These are phyloP conservation scores for Nomada ruficornis DNA, from an alignment of 2,888 invertebrate species.

Conservation along the genomic window DNA sequence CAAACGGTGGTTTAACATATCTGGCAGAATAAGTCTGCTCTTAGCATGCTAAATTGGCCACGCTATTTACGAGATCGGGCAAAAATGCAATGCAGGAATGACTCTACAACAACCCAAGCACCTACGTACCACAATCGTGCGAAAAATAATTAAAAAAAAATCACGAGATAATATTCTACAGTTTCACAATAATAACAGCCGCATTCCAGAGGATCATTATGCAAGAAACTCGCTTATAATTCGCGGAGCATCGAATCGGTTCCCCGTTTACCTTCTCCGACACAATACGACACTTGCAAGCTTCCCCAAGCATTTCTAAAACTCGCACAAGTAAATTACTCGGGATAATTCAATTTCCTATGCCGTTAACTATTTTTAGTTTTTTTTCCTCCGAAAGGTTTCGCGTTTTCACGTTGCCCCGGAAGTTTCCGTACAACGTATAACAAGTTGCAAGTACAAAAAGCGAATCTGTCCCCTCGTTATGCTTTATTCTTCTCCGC, in stretches of 20 bases:
- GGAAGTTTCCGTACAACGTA: slow-evolving; percentile 54
- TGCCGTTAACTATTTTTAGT: slow-evolving; percentile 48
- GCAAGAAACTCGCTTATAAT: background rate
- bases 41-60: slow-evolving; percentile 11
- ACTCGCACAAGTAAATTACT: slow-evolving; percentile 3
- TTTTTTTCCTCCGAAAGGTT: slow-evolving; percentile 21
- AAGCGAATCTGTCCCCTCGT: background rate
- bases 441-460: slow-evolving; percentile 54
- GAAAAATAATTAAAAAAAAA: background rate
- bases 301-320: slow-evolving; percentile 1
- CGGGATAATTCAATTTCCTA: slow-evolving; percentile 39
- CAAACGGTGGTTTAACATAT: slow-evolving; percentile 1
- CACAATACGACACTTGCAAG: background rate
- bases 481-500: slow-evolving; percentile 10
- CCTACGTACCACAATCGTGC: background rate
- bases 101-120: background rate
- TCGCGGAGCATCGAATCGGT: slow-evolving; percentile 4
- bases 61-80: background rate
- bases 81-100: background rate
- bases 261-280: slow-evolving; percentile 9
- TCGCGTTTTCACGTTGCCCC: slow-evolving; percentile 14
- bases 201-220: no score
- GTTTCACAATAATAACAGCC: background rate
- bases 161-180: background rate
- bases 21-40: background rate